Conservation (phyloP, 2,113 vertebrate genomes). For the Epinephelus cyanopodus region DNA sequence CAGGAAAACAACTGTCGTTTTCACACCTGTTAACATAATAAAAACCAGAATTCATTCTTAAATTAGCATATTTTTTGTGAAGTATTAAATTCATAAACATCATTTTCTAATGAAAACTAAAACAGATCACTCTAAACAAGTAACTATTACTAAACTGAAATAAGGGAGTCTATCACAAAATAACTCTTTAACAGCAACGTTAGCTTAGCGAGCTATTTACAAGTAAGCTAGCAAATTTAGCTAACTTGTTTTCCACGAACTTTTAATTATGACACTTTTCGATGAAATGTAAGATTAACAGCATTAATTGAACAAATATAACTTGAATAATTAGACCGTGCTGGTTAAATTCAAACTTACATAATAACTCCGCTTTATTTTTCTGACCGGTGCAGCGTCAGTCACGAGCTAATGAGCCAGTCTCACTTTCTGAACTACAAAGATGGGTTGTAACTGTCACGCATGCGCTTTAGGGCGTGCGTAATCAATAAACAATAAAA, state of each 20-base stretch:
- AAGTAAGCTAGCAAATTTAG: not conserved
- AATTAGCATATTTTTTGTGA: not conserved
- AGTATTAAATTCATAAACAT: not conserved
- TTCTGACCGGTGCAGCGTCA: not conserved
- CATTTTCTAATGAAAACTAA: not conserved
- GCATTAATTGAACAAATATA: not conserved
- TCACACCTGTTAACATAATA: conserved; percentile 48
- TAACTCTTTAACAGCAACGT: too few species aligned
- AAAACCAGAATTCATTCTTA: not conserved
- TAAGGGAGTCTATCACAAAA: not conserved
- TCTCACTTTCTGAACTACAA: not conserved
- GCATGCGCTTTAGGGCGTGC: not conserved
- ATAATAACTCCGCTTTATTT: not conserved
- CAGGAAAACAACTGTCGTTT: not conserved
- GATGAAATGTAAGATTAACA: not conserved
- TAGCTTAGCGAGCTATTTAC: not conserved
- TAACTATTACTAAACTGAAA: not conserved
- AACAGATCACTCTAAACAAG: not conserved
- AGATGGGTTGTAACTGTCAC: not conserved
- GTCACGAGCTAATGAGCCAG: not conserved
- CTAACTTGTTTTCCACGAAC: not conserved
- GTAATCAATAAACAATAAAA: too few species aligned
- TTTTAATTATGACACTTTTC: not conserved
- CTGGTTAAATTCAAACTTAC: conserved; percentile 30
- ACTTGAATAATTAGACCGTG: too few species aligned